Conservation (phyloP, 2,113 vertebrate genomes). For the Hyaena hyaena region DNA sequence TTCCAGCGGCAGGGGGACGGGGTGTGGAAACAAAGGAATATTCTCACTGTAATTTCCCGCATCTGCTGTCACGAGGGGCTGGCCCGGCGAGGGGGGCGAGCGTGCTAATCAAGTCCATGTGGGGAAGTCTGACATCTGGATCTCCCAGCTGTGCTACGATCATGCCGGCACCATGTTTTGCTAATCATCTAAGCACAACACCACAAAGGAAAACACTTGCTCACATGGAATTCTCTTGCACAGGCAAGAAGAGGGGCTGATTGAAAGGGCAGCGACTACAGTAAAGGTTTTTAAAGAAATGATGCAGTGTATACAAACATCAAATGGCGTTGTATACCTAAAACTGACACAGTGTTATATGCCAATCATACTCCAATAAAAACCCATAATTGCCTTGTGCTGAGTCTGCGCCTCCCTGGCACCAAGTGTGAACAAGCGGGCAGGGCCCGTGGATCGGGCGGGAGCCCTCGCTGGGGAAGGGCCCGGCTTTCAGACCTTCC, state of each 20-base stretch:
- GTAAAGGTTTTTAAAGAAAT: neutral
- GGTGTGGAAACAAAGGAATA: neutral
- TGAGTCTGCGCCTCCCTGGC: neutral
- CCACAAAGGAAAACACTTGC: neutral
- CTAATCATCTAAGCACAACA: neutral
- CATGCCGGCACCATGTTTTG: neutral
- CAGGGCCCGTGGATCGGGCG: neutral
- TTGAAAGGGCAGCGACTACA: neutral
- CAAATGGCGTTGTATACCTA: neutral
- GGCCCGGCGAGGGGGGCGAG: neutral
- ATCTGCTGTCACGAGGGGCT: neutral
- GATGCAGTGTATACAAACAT: neutral
- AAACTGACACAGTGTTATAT: neutral
- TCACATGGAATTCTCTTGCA: neutral
- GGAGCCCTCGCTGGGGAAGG: no score
- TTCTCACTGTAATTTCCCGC: neutral
- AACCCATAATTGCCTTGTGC: neutral
- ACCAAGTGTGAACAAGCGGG: neutral
- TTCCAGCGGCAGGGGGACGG: neutral
- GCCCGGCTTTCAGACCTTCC: neutral
- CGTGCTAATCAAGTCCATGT: rapidly evolving
- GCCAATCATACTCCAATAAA: neutral
- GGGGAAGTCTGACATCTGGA: neutral
- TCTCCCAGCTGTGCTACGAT: neutral
- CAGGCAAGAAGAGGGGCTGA: neutral